Evolutionary conservation across 1,140 invertebrate genomes (phyloP).

Genomic region (Drosophila jambulina): DNA sequence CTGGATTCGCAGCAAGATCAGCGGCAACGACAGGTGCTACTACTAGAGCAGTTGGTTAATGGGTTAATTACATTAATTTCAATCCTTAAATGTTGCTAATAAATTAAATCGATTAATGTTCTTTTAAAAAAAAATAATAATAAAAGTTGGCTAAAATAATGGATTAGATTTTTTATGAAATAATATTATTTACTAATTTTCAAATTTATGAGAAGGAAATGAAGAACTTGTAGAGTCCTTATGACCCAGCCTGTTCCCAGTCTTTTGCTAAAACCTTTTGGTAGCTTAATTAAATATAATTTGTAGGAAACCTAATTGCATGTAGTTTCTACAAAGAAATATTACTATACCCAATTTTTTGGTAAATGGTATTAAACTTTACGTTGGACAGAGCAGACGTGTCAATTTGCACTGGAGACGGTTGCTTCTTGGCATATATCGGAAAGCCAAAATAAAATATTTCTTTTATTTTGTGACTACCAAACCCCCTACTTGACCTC

Average conservation of each 20-base stretch:
- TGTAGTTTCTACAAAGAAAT: background rate
- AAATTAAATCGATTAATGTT: background rate
- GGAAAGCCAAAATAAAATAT: no score
- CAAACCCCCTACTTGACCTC: no score
- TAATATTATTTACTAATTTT: background rate
- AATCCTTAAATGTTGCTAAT: background rate
- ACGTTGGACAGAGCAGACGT: no score
- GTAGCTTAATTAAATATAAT: background rate
- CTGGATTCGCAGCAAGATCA: conserved; percentile 66
- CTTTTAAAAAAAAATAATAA: background rate
- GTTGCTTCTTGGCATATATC: no score
- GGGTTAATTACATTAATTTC: background rate
- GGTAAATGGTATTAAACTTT: no score
- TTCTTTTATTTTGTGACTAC: no score
- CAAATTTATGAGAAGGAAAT: background rate
- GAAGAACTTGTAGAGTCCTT: no score
- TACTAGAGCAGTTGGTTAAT: conserved; percentile 7
- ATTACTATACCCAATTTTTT: background rate
- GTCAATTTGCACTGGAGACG: no score
- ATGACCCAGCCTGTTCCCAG: background rate
- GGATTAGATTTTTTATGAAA: background rate
- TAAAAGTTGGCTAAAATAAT: background rate
- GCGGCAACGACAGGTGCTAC: conserved; percentile 50
- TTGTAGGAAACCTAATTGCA: background rate
- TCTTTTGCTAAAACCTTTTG: background rate